Evolutionary conservation across 2,888 invertebrate species (phyloP), one percentile per base, ranked within the genome.

Genomic region (Perdita meconis): DNA sequence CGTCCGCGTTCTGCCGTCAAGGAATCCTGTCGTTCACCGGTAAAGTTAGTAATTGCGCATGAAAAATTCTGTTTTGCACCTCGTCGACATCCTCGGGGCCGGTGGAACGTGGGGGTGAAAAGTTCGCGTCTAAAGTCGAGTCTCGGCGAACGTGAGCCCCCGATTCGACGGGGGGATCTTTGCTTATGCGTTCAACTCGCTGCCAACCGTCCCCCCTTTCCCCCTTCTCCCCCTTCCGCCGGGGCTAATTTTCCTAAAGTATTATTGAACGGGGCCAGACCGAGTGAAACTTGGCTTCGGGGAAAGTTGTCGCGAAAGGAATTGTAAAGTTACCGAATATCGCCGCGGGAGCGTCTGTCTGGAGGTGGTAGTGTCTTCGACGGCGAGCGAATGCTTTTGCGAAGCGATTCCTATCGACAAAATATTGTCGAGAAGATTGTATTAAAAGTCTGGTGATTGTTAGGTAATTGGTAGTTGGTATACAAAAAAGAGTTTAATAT

Each of bases 281-380:
- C 30, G 30, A 30, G n/a, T 19, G 61, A 61, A 70, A 66, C 55
- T 66, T 55, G 19, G 42, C 55, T 38, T n/a, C 51, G 0, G 24
- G 26, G 38, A 16, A 50, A 56, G 61, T 70, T 63, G 30, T 47
- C 55, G 55, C 61, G n/a, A 57, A 67, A 50, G 69, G 61, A 64
- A 64, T 64, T 57, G 70, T 50, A 47, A 63, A 70, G 22, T 70
- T 70, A 64, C 51, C 64, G 50, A 63, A 64, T 70, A 70, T 64
- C 63, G 44, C 53, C 63, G 55, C 24, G n/a, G n/a, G n/a, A 38
- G 36, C 51, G 56, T 40, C 59, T 34, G 47, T 13, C 22, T 47
- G 30, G n/a, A 24, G 6, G 36, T 38, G 56, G 44, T 56, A 22
- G 47, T 47, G 56, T 38, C 22, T 47, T 66, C 13, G 22, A 3